Evolutionary conservation across 2,888 invertebrate genomes (phyloP).

Genomic region (Aplocera efformata): DNA sequence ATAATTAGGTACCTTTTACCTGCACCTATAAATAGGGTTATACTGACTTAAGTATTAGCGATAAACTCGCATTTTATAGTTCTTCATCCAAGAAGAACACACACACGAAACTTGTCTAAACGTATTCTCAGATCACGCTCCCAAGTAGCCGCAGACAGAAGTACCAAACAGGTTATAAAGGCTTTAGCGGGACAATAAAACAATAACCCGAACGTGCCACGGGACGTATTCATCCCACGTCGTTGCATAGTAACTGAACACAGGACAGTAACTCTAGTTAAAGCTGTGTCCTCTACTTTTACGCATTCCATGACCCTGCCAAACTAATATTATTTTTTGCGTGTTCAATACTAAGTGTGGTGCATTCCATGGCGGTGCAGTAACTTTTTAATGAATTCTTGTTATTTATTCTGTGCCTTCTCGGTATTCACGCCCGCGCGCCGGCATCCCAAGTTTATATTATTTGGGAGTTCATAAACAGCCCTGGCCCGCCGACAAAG

Average conservation of each 20-base stretch:
- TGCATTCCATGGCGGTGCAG: background rate
- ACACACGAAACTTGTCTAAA: too few relatives aligned
- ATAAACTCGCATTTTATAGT: too few relatives aligned
- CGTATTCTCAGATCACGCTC: too few relatives aligned
- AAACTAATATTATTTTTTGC: too few relatives aligned
- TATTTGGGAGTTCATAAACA: slow-evolving; percentile 11
- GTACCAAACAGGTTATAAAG: slow-evolving; percentile 19
- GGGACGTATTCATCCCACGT: slow-evolving; percentile 17
- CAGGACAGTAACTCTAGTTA: background rate
- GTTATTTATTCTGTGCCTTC: slow-evolving; percentile 5
- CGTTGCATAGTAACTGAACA: background rate
- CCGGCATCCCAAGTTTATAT: slow-evolving; percentile 11
- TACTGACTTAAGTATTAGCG: too few relatives aligned
- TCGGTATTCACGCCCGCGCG: slow-evolving; percentile 17
- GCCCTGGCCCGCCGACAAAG: slow-evolving; percentile 7
- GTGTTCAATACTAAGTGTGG: background rate
- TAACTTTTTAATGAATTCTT: too few relatives aligned
- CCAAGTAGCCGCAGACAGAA: slow-evolving; percentile 6
- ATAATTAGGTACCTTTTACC: too few relatives aligned
- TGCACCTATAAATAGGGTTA: too few relatives aligned
- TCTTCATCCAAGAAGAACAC: too few relatives aligned
- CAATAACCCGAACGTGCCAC: slow-evolving; percentile 15
- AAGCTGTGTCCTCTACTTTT: background rate
- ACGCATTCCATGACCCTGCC: too few relatives aligned
- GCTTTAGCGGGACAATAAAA: slow-evolving; percentile 23